Percentiles rank a stretch among this genome's conserved stretches.
Conservation (phyloP, 2,113 vertebrate species). For the Rallus limicola region DNA sequence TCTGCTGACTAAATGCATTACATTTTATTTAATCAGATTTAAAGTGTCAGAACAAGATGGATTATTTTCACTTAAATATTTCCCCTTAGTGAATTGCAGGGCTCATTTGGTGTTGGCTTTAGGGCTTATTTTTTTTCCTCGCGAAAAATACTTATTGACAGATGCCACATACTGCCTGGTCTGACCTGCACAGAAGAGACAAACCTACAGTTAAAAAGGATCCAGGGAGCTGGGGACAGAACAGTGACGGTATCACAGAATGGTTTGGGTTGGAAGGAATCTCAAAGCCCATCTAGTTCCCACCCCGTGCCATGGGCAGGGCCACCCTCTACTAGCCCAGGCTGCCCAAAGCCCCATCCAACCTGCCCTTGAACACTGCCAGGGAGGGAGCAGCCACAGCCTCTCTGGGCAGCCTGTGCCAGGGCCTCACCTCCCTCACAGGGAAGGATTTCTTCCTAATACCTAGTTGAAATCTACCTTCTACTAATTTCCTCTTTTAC, state of each 20-base stretch:
- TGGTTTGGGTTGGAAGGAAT: no score
- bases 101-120: background rate
- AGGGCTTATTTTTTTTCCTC: fast-evolving
- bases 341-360: no score
- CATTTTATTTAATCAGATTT: background rate
- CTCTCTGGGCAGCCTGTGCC: no score
- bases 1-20: background rate
- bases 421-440: no score
- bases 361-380: no score
- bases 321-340: no score
- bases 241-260: background rate
- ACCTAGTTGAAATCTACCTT: no score
- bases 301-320: no score
- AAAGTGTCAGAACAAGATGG: background rate
- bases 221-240: background rate
- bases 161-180: background rate
- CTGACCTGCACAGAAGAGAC: background rate
- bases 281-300: no score
- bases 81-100: background rate
- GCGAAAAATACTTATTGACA: background rate
- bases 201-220: background rate
- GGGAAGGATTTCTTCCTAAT: no score
- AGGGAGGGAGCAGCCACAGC: no score
- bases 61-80: background rate
- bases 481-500: background rate